Base-by-base conservation (phyloP, 2,888 invertebrate species). In the Ectemnius continuus region DNA sequence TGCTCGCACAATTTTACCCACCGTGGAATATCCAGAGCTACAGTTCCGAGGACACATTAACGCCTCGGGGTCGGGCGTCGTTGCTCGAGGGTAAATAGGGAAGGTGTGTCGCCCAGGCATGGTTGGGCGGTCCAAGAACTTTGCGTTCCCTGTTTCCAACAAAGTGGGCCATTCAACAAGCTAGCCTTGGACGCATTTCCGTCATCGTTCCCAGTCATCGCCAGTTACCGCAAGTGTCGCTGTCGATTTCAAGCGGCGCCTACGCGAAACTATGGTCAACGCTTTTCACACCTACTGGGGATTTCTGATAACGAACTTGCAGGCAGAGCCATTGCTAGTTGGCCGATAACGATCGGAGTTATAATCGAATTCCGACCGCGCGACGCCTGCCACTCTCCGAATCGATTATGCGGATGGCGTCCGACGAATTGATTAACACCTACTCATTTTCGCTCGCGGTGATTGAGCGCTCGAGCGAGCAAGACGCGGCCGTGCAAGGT, bases 81-180 rank as follows among this genome's bases (percentile, higher is more conserved):
- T 70, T 47, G 48, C 70, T 56, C 20, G 8, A 52, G 52, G 52
- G 14, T 52, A 52, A 52, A 52, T 52, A 52, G 52, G 52, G 16
- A 52, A 14, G 52, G 52, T 52, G 16, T 5, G 52, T 14, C 16
- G 47, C 73, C 23, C 23, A 23, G 23, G 3, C 2, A 23, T 23
- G 3, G 23, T 23, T 61, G 76, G 61, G 68, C 68, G 66, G 36
- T 36, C 14, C 71, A 67, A 72, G 8, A 78, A 77, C 28, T 77
- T 77, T 65, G 28, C n/a, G 58, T 36, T 4, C 16, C 16, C n/a
- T 14, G 16, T 52, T 4, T 16, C 52, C n/a, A 16, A 52, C n/a
- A 52, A 16, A 52, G n/a, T 52, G 52, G n/a, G 2, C 14, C 47
- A 20, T 20, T 20, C 2, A n/a, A 48, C n/a, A 48, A 16, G 11